Conservation (phyloP, 2,888 invertebrate genomes). For the Dynastes hyllus region DNA sequence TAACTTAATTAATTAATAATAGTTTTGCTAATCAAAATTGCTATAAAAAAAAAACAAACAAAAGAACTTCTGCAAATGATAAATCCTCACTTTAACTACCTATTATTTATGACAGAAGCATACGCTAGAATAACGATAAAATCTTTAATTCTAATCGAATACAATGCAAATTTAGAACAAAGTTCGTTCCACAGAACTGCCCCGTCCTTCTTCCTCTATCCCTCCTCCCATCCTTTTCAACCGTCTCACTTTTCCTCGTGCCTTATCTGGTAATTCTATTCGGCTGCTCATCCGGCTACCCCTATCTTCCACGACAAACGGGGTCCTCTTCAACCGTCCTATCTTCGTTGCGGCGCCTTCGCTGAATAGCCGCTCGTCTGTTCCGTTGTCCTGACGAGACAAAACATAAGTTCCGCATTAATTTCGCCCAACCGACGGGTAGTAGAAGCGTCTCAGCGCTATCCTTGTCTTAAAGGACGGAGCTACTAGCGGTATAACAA, state of each 20-base stretch:
- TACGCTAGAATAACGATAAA: slow-evolving; percentile 4
- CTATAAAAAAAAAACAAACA: too few relatives aligned
- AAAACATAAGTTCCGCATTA: slow-evolving; percentile 27
- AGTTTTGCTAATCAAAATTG: too few relatives aligned
- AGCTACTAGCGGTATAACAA: not conserved
- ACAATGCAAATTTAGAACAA: slow-evolving; percentile 21
- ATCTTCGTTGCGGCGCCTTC: not conserved
- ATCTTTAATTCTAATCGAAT: slow-evolving; percentile 21
- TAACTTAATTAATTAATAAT: too few relatives aligned
- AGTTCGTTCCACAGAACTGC: not conserved
- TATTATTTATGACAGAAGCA: too few relatives aligned
- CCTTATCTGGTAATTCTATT: slow-evolving; percentile 23
- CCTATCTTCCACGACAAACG: not conserved
- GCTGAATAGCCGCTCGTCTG: not conserved
- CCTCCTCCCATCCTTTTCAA: too few relatives aligned
- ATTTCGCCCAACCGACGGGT: slow-evolving; percentile 1
- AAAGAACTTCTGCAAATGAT: too few relatives aligned
- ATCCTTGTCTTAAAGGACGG: not conserved
- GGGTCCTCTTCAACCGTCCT: not conserved
- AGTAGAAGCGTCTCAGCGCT: not conserved
- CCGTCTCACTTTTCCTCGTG: too few relatives aligned
- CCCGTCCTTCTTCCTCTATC: not conserved
- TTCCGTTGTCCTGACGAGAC: not conserved
- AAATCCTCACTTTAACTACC: too few relatives aligned
- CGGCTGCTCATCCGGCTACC: slow-evolving; percentile 18